Evolutionary conservation across 2,113 vertebrate species (phyloP), one percentile per base, ranked within the genome.

Genomic region (Crypturellus undulatus): DNA sequence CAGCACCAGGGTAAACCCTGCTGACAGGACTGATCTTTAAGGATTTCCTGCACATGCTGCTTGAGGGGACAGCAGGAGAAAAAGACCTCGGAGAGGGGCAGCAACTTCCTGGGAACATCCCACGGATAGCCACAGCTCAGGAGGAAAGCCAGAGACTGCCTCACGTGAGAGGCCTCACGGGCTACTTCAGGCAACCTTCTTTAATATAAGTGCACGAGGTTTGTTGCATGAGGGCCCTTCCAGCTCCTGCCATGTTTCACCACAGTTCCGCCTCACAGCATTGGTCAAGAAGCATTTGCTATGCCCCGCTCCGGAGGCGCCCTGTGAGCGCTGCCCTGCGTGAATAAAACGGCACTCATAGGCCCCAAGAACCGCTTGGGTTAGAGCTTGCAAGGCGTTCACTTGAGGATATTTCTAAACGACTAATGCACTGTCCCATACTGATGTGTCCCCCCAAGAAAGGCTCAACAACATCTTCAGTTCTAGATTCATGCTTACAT

Each of bases 241-340:
- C 90, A 71, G 77, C 85, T 94, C 93, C 93, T 2, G 20, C 88
- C 70, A 81, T 73, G 1, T 94, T 94, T 88, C 90, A 84, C 90
- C 86, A 62, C 69, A 72, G 93, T 94, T 71, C 73, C 72, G 73
- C 69, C 62, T 90, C 3, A 0, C 24, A 93, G 88, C 5, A 3
- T 26, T 65, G 10, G 47, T 0, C 7, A 5, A 81, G 26, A 26
- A 69, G 88, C 62, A 76, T 43, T 21, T 1, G 3, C 59, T 1
- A 0, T 18, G 15, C 45, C 16, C 45, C 7, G 45, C 43, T 67
- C 30, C 5, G 25, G 8, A 30, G 1, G 4, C 54, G 68, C 45
- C 77, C 34, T 47, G 32, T 3, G 62, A 51, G 28, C 83, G 60
- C 75, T 78, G 28, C 1, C 79, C 75, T 72, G 8, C 38, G 32